Conservation (phyloP, 2,113 vertebrate genomes). For the Empidonax alnorum region DNA sequence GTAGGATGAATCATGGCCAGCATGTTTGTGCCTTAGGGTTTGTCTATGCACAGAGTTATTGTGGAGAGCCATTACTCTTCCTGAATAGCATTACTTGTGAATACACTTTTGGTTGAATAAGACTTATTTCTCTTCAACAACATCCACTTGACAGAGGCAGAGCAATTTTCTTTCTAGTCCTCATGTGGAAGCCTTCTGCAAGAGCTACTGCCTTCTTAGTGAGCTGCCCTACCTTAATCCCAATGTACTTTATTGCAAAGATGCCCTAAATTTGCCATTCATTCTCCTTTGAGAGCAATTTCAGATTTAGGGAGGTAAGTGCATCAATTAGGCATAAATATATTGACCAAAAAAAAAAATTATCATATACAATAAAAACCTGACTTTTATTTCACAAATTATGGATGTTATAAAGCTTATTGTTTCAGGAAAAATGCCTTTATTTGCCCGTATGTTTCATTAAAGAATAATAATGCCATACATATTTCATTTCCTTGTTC, state of each 20-base stretch:
- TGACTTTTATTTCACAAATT: conserved; percentile 36
- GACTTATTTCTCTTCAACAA: background rate
- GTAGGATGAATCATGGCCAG: background rate
- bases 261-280: background rate
- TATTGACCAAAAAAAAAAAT: background rate
- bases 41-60: background rate
- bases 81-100: background rate
- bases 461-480: conserved; percentile 65
- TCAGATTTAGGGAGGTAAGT: background rate
- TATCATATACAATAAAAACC: background rate
- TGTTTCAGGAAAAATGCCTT: conserved; percentile 9
- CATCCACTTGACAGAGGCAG: background rate
- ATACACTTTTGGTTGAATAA: background rate
- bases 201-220: background rate
- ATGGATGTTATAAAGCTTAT: conserved; percentile 19
- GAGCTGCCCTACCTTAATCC: background rate
- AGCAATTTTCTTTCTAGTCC: background rate
- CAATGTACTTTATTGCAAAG: background rate
- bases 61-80: background rate
- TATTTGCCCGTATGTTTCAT: conserved; percentile 42
- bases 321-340: background rate
- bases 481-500: conserved; percentile 57
- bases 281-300: background rate
- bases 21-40: background rate
- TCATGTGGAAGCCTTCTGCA: background rate